A percentile compares a stretch with the other conserved stretches of the same genome.
These are phyloP conservation scores for Schrankia costaestrigalis DNA, from an alignment of 2,888 invertebrate genomes.

Conservation along the genomic window DNA sequence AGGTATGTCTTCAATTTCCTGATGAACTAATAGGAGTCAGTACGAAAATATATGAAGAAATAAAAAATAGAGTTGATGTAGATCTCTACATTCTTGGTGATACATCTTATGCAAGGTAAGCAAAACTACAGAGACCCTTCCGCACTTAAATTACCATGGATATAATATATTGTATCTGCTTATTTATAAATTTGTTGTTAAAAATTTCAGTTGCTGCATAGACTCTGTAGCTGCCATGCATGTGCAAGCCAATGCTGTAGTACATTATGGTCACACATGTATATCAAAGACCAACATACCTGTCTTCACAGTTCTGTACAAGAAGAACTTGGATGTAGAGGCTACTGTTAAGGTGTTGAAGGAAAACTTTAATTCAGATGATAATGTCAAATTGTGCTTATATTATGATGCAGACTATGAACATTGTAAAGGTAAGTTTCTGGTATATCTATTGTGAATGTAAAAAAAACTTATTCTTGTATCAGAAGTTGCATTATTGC, in stretches of 20 bases:
- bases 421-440: slow-evolving; percentile 77
- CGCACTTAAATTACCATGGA: no score
- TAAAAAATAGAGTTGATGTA: slow-evolving; percentile 62
- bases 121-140: no score
- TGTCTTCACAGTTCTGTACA: slow-evolving; percentile 86
- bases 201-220: slow-evolving; percentile 90
- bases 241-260: slow-evolving; percentile 89
- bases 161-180: no score
- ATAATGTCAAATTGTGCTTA: slow-evolving; percentile 67
- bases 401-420: slow-evolving; percentile 86
- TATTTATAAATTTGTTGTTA: no score
- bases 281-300: slow-evolving; percentile 89
- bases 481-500: no score
- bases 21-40: slow-evolving; percentile 88
- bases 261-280: slow-evolving; percentile 96
- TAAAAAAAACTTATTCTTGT: no score
- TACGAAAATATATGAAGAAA: slow-evolving; percentile 82
- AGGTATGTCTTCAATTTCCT: slow-evolving; percentile 96
- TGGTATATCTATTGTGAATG: not conserved
- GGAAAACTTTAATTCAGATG: slow-evolving; percentile 47
- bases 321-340: slow-evolving; percentile 77
- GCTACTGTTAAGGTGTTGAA: slow-evolving; percentile 33
- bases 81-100: slow-evolving; percentile 92
- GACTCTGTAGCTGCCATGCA: slow-evolving; percentile 95
- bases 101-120: slow-evolving; percentile 91